Conservation (phyloP, 1,140 invertebrate genomes). For the Brachionus asplanchnoidis region DNA sequence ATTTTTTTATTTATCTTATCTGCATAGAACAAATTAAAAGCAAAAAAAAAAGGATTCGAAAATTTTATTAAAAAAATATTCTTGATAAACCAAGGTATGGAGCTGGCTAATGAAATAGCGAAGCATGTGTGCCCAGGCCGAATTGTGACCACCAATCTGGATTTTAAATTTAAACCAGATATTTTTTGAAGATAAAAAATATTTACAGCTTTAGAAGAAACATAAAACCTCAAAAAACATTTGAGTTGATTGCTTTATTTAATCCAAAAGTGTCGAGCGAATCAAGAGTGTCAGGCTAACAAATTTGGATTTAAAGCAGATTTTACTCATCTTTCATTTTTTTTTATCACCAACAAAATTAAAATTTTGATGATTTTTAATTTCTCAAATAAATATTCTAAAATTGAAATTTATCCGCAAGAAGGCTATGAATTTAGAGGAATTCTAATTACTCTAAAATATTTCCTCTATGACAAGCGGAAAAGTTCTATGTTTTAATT, state of each 20-base stretch:
- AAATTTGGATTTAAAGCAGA: neutral
- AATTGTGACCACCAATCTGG: neutral
- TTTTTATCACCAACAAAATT: neutral
- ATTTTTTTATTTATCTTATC: neutral
- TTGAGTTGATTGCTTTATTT: neutral
- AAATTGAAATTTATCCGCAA: neutral
- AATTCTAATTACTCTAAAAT: neutral
- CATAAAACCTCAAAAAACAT: constrained; percentile 2
- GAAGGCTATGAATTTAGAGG: neutral
- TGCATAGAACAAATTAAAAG: neutral
- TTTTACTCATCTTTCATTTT: neutral
- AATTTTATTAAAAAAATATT: neutral
- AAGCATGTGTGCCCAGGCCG: neutral
- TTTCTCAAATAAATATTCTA: neutral
- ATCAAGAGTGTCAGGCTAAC: neutral
- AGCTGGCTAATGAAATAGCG: neutral
- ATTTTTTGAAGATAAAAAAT: neutral
- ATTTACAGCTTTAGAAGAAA: constrained; percentile 15
- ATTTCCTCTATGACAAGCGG: neutral
- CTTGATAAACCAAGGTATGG: neutral
- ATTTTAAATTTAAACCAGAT: constrained; percentile 5
- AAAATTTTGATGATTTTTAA: neutral
- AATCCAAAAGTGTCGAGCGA: neutral
- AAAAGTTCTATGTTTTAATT: neutral
- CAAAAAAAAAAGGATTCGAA: neutral